These are phyloP conservation scores for Aeoliscus strigatus DNA, from an alignment of 2,797 vertebrate species.

Conservation along the genomic window DNA sequence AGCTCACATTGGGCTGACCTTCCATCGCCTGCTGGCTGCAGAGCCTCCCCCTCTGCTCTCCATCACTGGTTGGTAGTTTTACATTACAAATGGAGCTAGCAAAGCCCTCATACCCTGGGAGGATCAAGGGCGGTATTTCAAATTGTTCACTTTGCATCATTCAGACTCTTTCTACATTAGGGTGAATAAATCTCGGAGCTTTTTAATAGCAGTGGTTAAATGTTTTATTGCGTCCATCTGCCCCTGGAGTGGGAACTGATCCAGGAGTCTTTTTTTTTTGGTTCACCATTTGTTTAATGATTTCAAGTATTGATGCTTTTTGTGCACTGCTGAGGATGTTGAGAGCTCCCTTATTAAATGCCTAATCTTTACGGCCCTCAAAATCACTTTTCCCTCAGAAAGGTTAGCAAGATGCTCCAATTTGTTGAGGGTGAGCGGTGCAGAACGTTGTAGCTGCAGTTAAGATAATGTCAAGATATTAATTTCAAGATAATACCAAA, in stretches of 20 bases:
- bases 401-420: conserved; percentile 21
- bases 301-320: conserved; percentile 36
- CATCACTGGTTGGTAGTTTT: conserved; percentile 51
- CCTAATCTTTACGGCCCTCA: conserved; percentile 25
- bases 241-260: conserved; percentile 27
- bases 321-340: conserved; percentile 15
- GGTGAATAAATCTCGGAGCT: conserved; percentile 57
- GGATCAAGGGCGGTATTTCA: conserved; percentile 49
- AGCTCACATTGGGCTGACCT: conserved; percentile 60
- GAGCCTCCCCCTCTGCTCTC: conserved; percentile 25
- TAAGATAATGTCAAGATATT: conserved; percentile 29
- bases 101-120: conserved; percentile 38
- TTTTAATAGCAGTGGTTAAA: conserved; percentile 61
- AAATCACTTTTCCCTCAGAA: conserved; percentile 33
- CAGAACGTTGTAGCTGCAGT: conserved; percentile 10
- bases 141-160: conserved; percentile 55
- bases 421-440: background rate
- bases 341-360: conserved; percentile 51
- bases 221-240: conserved; percentile 55
- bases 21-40: conserved; percentile 34
- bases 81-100: conserved; percentile 44
- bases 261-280: conserved; percentile 17
- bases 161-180: conserved; percentile 34
- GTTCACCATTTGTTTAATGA: conserved; percentile 45
- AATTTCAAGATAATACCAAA: conserved; percentile 38